Evolutionary conservation across 1,140 invertebrate genomes (phyloP), one percentile per base, ranked within the genome.

Genomic region (Drosophila carrolli): DNA sequence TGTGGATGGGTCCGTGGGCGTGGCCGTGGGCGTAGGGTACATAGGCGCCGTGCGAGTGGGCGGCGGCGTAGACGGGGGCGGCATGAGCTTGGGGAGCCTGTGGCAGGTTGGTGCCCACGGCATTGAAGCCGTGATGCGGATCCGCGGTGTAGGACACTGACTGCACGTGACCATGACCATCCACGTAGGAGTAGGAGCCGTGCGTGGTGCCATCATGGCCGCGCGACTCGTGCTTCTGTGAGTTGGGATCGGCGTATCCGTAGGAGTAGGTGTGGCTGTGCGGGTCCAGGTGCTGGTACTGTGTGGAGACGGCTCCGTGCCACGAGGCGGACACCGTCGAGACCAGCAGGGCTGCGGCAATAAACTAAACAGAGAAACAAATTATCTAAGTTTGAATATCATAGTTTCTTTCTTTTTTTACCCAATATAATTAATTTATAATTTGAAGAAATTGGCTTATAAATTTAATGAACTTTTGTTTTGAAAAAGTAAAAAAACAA

Each of bases 181-280:
- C 96, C 19, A 96, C 93, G 81, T 96, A 96, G 58, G 95, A 95
- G 89, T 96, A 96, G 43, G 94, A 94, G 35, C 95, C 95, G 32
- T 94, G 94, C 6, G 95, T 95, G 32, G 95, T 93, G 6, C 95
- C 95, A 85, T 96, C 95, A 51, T 94, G 92, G 10, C 94, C 93
- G 65, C 94, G 94, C 2, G 94, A 93, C 92, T 96, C 95, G 38
- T 93, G 93, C 88, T 96, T 96, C 60, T 95, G 93, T 71, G 95
- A 95, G 41, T 94, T 93, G 60, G 95, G 95, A 57, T 95, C 95
- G 6, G 94, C 91, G 80, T 96, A 96, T 27, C 95, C 95, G 85
- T 95, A 96, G 65, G 91, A 90, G 75, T 94, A 94, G 75, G 94
- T 94, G 2, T 95, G 95, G 35, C 94, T 90, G 58, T 92, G 89